A percentile compares a stretch with the other conserved stretches of the same genome.
Conservation (phyloP, 2,888 invertebrate genomes). For the Loripinus fragilis region DNA sequence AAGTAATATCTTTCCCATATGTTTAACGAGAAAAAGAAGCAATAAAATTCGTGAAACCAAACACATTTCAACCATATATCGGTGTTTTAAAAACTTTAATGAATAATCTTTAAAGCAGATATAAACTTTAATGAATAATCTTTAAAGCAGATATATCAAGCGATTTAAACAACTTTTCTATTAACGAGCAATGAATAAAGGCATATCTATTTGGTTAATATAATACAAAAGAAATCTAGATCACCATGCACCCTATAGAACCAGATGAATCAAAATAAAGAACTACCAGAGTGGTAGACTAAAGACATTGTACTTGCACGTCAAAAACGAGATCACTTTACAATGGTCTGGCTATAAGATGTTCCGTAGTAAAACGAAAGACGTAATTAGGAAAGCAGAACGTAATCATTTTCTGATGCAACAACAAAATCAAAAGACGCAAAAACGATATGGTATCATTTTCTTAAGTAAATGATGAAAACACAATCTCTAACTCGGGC, state of each 20-base stretch:
- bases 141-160: neutral
- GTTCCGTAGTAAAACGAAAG: neutral
- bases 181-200: neutral
- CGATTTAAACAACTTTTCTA: neutral
- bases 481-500: too few species aligned
- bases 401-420: neutral
- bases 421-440: too few species aligned
- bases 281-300: neutral
- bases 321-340: neutral
- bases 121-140: too few species aligned
- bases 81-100: too few species aligned
- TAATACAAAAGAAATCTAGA: too few species aligned
- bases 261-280: neutral
- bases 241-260: constrained; percentile 1
- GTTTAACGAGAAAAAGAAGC: too few species aligned
- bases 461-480: too few species aligned
- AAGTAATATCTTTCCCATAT: neutral
- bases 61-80: too few species aligned
- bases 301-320: neutral
- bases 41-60: neutral
- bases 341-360: neutral
- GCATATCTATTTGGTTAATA: neutral
- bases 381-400: constrained; percentile 1
- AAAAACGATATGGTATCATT: neutral
- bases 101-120: too few species aligned